A percentile compares a stretch with the other conserved stretches of the same genome.
Evolutionary conservation across 2,797 vertebrate genomes (phyloP).

Genomic region (Apodemus agrarius): DNA sequence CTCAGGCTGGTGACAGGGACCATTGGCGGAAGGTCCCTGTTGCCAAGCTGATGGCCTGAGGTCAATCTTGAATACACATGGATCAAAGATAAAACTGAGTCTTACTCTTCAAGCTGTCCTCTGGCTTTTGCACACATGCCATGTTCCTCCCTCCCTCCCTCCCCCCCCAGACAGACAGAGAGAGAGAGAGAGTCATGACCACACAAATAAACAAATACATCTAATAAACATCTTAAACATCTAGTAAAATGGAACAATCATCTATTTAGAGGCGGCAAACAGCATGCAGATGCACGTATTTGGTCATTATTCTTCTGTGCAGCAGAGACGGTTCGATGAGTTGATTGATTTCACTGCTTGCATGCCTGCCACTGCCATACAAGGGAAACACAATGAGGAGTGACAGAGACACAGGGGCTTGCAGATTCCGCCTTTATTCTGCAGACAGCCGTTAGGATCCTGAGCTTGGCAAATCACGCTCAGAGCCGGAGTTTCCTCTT

Average conservation of each 20-base stretch:
- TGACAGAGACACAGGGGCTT: not conserved
- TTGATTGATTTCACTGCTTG: conserved; percentile 11
- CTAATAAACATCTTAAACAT: not conserved
- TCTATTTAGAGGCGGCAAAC: conserved; percentile 51
- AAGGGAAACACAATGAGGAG: not conserved
- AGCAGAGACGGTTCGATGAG: conserved; percentile 12
- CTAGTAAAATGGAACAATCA: not conserved
- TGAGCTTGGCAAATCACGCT: not conserved
- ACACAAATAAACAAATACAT: not conserved
- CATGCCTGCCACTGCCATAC: not conserved
- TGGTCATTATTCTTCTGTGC: not conserved
- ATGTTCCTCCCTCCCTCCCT: no score
- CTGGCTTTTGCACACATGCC: not conserved
- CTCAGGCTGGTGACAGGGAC: no score
- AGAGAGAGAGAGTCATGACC: not conserved
- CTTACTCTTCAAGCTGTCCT: not conserved
- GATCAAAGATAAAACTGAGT: not conserved
- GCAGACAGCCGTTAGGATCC: not conserved
- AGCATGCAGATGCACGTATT: not conserved
- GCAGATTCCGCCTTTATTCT: not conserved
- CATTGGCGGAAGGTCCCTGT: not conserved
- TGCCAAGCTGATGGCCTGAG: not conserved
- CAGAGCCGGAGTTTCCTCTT: not conserved
- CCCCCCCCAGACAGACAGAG: no score
- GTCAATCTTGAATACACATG: not conserved